Base-by-base conservation (phyloP, 2,888 invertebrate species). In the Hydrotaea diabolus region DNA sequence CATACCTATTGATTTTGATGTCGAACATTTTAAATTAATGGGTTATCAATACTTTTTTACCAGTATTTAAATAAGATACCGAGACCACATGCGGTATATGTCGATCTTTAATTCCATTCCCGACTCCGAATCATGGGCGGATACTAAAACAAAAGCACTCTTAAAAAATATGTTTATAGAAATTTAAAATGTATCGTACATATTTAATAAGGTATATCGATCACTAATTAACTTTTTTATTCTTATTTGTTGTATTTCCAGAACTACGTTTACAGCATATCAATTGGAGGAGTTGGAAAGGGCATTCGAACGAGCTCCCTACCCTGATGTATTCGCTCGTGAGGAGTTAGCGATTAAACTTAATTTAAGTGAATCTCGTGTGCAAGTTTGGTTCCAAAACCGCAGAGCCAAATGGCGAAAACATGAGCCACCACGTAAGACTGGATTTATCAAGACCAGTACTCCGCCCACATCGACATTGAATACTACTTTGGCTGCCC, bases 261-360 rank as follows among this genome's bases (percentile, higher is more conserved):
- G 98, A 92, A 98, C 98, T 1, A 98, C 98, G 7, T 98, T 98
- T 90, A 98, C 98, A 5, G 97, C 98, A 0, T 98, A 97, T 90
- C 98, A 98, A 91, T 93, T 98, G 85, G 98, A 98, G 91, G 98
- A 98, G 90, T 92, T 98, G 89, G 98, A 98, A 91, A 94, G 97
- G 64, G 98, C 98, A 0, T 98, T 98, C 90, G 98, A 98, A 91
- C 94, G 98, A 46, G 98, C 98, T 0, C 98, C 98, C 0, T 98
- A 98, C 90, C 98, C 98, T 0, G 98, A 98, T 92, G 98, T 98
- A 0, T 98, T 98, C 90, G 98, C 98, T 0, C 94, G 98, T 80
- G 98, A 98, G 92, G 98, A 98, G 91, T 93, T 98, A 80, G 98
- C 98, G 72, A 94, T 98, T 59, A 97, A 98, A 91, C 94, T 98